phyloP scores from a whole-genome alignment of 2,797 vertebrate species.

The Tenualosa thibaudeaui region DNA sequence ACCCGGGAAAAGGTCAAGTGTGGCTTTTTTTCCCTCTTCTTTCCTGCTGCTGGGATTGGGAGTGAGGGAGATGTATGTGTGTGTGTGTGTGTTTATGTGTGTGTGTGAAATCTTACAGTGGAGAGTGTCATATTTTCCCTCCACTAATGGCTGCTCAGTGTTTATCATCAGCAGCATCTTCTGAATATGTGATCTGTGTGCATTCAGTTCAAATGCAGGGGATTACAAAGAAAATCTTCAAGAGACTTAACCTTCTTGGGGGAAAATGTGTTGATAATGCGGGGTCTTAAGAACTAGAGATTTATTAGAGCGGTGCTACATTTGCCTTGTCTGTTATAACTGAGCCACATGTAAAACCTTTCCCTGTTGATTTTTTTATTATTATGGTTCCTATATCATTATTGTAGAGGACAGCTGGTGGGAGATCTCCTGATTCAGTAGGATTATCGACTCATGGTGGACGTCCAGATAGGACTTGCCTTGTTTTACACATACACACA shows the following conservation, averaged over 20 bases:
- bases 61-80: background rate
- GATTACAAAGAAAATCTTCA: slow-evolving; percentile 21
- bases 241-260: background rate
- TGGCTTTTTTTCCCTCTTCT: slow-evolving; percentile 29
- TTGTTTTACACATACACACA: background rate
- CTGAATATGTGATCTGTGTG: background rate
- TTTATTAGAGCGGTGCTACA: background rate
- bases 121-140: no score
- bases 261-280: slow-evolving; percentile 16
- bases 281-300: background rate
- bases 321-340: background rate
- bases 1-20: slow-evolving; percentile 45
- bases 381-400: background rate
- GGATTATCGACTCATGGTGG: slow-evolving; percentile 21
- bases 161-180: background rate
- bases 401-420: slow-evolving; percentile 15
- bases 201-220: background rate
- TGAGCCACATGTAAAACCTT: background rate
- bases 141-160: background rate
- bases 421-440: background rate
- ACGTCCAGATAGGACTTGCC: background rate
- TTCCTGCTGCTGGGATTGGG: background rate
- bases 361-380: no score
- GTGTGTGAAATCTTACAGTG: no score
- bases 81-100: background rate